These are phyloP conservation scores for Aleiodes sp. DNA, from an alignment of 1,140 invertebrate genomes.

Conservation along the genomic window DNA sequence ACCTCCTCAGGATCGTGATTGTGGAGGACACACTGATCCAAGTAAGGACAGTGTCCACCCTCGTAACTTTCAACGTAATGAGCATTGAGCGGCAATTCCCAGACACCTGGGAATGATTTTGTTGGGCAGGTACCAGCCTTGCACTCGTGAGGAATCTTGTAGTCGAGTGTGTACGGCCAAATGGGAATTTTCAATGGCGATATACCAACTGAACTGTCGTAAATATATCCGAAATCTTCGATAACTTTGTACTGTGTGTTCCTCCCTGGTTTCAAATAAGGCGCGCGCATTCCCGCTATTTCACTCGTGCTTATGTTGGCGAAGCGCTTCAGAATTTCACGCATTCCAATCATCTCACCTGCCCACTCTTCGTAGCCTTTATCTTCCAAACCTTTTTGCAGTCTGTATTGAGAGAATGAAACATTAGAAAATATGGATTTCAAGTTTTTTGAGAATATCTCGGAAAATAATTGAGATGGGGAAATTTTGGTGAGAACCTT, in stretches of 20 bases:
- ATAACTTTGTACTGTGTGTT: constrained; percentile 93
- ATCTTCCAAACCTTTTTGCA: constrained; percentile 84
- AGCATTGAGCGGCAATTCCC: constrained; percentile 94
- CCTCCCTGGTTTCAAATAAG: constrained; percentile 88
- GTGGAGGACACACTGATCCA: constrained; percentile 93
- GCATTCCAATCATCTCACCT: constrained; percentile 93
- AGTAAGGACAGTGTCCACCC: constrained; percentile 90
- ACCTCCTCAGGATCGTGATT: constrained; percentile 88
- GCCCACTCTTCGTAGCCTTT: constrained; percentile 92
- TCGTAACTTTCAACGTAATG: constrained; percentile 89
- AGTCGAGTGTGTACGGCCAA: constrained; percentile 94
- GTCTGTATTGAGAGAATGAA: constrained; percentile 38
- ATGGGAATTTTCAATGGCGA: constrained; percentile 85
- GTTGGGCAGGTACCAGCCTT: constrained; percentile 91
- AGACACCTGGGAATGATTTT: constrained; percentile 90
- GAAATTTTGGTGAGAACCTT: no score
- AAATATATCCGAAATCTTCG: constrained; percentile 91
- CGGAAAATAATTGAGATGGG: no score
- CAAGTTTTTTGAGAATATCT: no score
- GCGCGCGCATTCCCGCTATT: constrained; percentile 88
- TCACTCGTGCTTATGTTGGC: constrained; percentile 84
- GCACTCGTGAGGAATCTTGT: constrained; percentile 91
- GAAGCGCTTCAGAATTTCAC: constrained; percentile 85
- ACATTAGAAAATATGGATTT: no score
- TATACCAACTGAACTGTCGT: constrained; percentile 89